phyloP scores from a whole-genome alignment of 2,113 vertebrate genomes.

The Shinisaurus crocodilurus region DNA sequence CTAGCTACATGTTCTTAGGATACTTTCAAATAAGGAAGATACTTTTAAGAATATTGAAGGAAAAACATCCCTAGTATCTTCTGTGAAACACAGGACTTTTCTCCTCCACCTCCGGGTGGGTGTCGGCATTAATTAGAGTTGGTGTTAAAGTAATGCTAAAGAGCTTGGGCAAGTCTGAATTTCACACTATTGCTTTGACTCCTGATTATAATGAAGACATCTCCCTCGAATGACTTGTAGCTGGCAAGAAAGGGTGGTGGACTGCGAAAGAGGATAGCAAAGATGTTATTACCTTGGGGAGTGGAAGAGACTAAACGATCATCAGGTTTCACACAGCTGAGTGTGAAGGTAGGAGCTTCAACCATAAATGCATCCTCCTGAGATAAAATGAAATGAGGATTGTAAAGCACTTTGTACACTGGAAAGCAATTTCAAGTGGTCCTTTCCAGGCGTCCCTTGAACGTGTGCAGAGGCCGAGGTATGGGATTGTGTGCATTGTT shows the following conservation, averaged over 20 bases:
- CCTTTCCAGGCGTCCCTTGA: background rate
- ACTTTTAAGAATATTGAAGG: background rate
- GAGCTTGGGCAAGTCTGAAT: background rate
- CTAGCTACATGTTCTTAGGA: background rate
- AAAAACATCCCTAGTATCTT: background rate
- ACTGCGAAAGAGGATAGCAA: background rate
- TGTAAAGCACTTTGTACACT: background rate
- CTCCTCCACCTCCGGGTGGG: background rate
- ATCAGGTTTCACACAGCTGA: background rate
- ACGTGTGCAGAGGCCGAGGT: background rate
- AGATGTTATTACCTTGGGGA: background rate
- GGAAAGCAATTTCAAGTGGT: background rate
- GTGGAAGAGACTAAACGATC: background rate
- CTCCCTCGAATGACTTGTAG: background rate
- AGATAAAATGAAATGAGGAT: background rate
- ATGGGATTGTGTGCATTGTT: too few relatives aligned
- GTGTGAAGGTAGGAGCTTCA: background rate
- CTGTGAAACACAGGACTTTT: background rate
- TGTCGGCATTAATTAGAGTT: constrained; percentile 6
- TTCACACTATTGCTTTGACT: constrained; percentile 9
- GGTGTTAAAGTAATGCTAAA: background rate
- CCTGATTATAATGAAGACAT: constrained; percentile 10
- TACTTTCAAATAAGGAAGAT: background rate
- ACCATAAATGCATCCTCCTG: background rate
- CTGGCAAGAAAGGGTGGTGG: background rate